Evolutionary conservation across 2,797 vertebrate species (phyloP).

Genomic region (Glyptemys insculpta): DNA sequence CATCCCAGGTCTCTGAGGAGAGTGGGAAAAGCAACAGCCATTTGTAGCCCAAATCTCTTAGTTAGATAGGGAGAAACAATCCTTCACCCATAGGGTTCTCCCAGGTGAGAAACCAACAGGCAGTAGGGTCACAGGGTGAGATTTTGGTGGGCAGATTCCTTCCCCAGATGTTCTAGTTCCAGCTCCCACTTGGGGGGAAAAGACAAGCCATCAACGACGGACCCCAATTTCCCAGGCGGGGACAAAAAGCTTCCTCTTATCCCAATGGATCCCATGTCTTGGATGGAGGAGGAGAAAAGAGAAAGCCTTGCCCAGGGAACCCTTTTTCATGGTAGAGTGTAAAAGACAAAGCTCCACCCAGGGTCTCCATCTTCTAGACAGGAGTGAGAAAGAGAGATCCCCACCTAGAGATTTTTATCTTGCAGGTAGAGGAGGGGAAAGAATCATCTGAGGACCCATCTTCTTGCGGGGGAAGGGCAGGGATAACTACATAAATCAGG

Average conservation of each 20-base stretch:
- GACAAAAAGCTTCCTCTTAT: neutral
- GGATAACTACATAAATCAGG: neutral
- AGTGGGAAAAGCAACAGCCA: fast-evolving
- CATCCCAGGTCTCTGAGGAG: neutral
- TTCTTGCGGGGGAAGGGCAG: neutral
- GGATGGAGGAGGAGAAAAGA: neutral
- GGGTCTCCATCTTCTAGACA: neutral
- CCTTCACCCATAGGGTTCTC: neutral
- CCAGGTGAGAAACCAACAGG: neutral
- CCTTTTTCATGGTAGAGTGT: neutral
- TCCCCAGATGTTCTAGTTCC: neutral
- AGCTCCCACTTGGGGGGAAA: neutral
- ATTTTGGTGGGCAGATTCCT: neutral
- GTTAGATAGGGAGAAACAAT: neutral
- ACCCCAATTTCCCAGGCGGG: neutral
- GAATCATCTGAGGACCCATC: neutral
- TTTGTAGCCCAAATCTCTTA: neutral
- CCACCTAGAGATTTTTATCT: neutral
- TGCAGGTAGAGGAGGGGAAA: neutral
- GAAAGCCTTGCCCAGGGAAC: neutral
- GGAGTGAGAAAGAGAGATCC: neutral
- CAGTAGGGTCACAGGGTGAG: neutral
- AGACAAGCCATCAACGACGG: neutral
- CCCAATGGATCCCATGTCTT: neutral
- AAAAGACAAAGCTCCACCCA: neutral